These are phyloP conservation scores for Phalacrocorax carbo DNA, from an alignment of 2,113 vertebrate genomes.

Conservation along the genomic window DNA sequence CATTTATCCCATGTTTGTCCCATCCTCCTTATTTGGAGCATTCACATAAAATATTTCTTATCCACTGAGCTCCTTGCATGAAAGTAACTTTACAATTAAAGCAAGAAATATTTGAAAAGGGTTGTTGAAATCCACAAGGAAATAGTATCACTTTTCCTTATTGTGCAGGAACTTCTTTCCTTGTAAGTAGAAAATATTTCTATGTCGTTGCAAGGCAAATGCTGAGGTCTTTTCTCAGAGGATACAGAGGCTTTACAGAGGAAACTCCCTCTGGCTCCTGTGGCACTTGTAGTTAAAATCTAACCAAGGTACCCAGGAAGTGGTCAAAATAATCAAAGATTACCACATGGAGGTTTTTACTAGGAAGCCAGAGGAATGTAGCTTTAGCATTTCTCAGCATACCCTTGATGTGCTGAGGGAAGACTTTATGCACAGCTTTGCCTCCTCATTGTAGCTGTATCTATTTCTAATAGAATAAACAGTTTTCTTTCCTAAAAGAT, in stretches of 20 bases:
- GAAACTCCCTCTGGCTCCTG: background rate
- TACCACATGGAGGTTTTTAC: background rate
- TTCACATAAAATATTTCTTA: background rate
- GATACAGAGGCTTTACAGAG: background rate
- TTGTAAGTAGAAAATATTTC: background rate
- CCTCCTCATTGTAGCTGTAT: background rate
- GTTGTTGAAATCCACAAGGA: background rate
- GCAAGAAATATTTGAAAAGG: background rate
- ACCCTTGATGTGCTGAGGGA: background rate
- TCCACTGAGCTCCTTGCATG: background rate
- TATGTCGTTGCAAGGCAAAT: background rate
- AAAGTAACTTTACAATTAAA: background rate
- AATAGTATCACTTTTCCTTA: background rate
- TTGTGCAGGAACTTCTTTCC: background rate
- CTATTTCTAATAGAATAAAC: background rate
- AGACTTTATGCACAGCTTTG: background rate
- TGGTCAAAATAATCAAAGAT: background rate
- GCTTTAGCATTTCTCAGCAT: background rate
- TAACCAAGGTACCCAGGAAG: background rate
- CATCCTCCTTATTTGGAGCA: background rate
- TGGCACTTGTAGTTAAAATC: background rate
- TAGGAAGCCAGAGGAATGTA: background rate
- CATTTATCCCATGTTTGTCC: background rate
- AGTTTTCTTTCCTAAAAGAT: background rate
- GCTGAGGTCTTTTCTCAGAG: background rate